phyloP scores from a whole-genome alignment of 2,888 invertebrate species.

The Prosapia bicincta region DNA sequence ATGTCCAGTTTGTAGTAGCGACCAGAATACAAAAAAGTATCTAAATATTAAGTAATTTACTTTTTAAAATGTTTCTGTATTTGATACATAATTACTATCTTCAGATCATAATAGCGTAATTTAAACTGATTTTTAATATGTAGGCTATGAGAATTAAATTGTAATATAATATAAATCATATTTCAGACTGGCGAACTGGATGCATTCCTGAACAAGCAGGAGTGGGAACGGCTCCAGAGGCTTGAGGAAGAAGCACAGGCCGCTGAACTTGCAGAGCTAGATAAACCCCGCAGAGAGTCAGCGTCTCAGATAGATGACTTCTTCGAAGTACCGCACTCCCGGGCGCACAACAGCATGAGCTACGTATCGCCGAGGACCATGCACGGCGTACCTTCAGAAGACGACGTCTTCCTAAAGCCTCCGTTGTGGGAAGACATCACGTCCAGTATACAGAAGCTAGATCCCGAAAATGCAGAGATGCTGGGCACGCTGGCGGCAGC shows the following conservation, averaged over 20 bases:
- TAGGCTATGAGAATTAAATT: no score
- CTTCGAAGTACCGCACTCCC: constrained; percentile 58
- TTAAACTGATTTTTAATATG: no score
- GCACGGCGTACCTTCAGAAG: constrained; percentile 55
- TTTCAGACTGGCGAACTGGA: constrained; percentile 62
- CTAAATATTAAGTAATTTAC: no score
- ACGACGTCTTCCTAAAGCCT: constrained; percentile 83
- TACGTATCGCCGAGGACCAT: constrained; percentile 54
- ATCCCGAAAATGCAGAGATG: constrained; percentile 88
- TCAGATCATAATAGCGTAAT: no score
- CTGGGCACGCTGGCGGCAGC: constrained; percentile 50
- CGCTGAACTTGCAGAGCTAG: constrained; percentile 43
- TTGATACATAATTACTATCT: no score
- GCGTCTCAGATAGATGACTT: constrained; percentile 64
- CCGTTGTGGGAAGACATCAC: constrained; percentile 89
- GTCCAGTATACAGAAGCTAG: constrained; percentile 84
- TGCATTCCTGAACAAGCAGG: constrained; percentile 74
- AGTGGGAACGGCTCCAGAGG: constrained; percentile 60
- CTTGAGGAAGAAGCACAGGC: constrained; percentile 55
- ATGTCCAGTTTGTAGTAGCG: no score
- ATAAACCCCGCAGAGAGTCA: constrained; percentile 56
- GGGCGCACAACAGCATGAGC: constrained; percentile 47
- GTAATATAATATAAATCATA: no score
- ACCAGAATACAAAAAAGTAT: no score
- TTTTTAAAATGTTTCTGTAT: no score